Evolutionary conservation across 2,797 vertebrate species (phyloP).

Genomic region (Sparus aurata): DNA sequence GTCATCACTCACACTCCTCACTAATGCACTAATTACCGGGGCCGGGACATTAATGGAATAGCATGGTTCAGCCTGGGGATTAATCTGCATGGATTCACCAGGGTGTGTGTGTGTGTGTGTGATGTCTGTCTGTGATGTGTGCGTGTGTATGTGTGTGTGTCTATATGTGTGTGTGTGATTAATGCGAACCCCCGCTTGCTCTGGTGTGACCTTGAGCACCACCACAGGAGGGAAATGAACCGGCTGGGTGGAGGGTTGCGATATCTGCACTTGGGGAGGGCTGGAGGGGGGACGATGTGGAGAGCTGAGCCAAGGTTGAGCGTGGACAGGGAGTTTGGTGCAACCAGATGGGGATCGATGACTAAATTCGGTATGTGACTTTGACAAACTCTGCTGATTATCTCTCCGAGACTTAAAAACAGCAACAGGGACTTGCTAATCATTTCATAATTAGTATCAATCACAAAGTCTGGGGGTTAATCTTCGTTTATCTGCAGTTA

Average conservation of each 20-base stretch:
- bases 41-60: constrained; percentile 84
- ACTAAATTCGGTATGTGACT: constrained; percentile 60
- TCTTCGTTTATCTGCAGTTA: not conserved
- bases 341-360: constrained; percentile 54
- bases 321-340: constrained; percentile 34
- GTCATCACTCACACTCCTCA: constrained; percentile 82
- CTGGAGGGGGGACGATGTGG: constrained; percentile 17
- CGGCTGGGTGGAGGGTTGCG: constrained; percentile 59
- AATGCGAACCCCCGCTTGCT: constrained; percentile 75
- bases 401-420: constrained; percentile 2
- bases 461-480: constrained; percentile 7
- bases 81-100: constrained; percentile 81
- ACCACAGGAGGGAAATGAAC: constrained; percentile 77
- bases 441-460: not conserved
- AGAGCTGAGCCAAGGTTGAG: constrained; percentile 66
- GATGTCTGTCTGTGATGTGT: constrained; percentile 46
- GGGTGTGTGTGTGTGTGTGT: constrained; percentile 34
- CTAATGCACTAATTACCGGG: constrained; percentile 85
- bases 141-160: constrained; percentile 32
- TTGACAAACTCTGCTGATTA: constrained; percentile 49
- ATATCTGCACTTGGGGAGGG: constrained; percentile 51
- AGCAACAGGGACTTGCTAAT: constrained; percentile 20
- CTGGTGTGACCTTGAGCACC: constrained; percentile 78
- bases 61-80: constrained; percentile 82
- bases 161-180: constrained; percentile 72